These are phyloP conservation scores for Cosmopolites sordidus DNA, from an alignment of 2,888 invertebrate species.

Conservation along the genomic window DNA sequence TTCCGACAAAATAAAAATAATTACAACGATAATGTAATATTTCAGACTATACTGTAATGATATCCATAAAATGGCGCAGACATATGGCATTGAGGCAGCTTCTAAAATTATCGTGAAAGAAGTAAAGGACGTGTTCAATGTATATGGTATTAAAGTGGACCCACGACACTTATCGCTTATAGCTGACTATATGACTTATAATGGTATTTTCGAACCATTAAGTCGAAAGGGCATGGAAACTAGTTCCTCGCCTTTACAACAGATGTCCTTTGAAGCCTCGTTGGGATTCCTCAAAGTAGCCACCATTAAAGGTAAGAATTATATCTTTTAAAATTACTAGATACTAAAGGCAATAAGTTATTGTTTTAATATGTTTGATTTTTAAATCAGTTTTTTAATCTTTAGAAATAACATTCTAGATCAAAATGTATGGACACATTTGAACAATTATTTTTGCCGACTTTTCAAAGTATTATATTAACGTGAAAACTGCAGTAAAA, in stretches of 20 bases:
- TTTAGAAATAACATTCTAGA: too few relatives aligned
- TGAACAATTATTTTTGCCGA: too few relatives aligned
- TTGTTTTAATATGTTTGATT: too few relatives aligned
- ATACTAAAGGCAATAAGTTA: too few relatives aligned
- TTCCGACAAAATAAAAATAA: too few relatives aligned
- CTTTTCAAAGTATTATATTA: too few relatives aligned
- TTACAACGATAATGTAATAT: too few relatives aligned
- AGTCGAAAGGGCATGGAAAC: slow-evolving; percentile 87
- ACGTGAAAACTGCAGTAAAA: too few relatives aligned
- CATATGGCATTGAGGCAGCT: slow-evolving; percentile 97
- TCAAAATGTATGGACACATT: too few relatives aligned
- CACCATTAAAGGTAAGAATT: slow-evolving; percentile 62
- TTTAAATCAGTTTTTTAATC: too few relatives aligned
- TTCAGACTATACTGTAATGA: slow-evolving; percentile 80
- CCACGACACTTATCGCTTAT: slow-evolving; percentile 87
- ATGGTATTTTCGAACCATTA: slow-evolving; percentile 84
- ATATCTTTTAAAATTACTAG: too few relatives aligned
- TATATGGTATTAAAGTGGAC: slow-evolving; percentile 95
- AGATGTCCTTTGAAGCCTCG: slow-evolving; percentile 97
- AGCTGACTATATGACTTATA: slow-evolving; percentile 97
- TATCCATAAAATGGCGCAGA: slow-evolving; percentile 82
- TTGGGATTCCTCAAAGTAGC: slow-evolving; percentile 79
- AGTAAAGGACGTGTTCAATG: slow-evolving; percentile 85
- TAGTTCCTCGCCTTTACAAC: slow-evolving; percentile 91
- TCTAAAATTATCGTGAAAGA: slow-evolving; percentile 80